Percentiles rank a stretch among this genome's conserved stretches.
Evolutionary conservation across 1,140 invertebrate genomes (phyloP).

Genomic region (Diuraphis noxia): DNA sequence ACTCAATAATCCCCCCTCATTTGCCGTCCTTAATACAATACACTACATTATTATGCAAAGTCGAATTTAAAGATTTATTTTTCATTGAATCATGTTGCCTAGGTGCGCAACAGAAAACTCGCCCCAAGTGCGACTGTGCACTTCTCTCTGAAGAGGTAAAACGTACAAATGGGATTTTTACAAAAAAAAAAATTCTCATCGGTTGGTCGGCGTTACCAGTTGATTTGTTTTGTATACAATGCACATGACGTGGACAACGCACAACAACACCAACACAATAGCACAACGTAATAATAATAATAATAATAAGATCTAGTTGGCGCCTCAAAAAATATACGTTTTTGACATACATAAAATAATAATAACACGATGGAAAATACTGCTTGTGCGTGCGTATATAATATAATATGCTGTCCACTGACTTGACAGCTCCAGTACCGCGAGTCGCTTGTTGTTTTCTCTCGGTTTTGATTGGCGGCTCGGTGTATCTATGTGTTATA

Average conservation of each 20-base stretch:
- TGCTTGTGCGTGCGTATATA: background rate
- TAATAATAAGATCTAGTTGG: background rate
- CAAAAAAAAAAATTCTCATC: background rate
- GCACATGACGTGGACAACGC: too few relatives aligned
- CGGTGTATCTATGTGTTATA: background rate
- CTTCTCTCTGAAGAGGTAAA: background rate
- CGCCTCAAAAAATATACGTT: slow-evolving; percentile 14
- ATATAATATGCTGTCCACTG: background rate
- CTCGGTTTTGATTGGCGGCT: background rate
- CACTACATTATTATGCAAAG: too few relatives aligned
- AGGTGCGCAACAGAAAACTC: too few relatives aligned
- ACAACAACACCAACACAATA: background rate
- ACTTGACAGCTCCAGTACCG: background rate
- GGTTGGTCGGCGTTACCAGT: background rate
- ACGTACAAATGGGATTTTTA: background rate
- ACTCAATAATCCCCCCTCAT: too few relatives aligned
- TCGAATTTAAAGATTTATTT: too few relatives aligned
- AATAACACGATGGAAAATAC: background rate
- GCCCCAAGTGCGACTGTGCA: too few relatives aligned
- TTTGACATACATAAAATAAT: background rate
- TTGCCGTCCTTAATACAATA: too few relatives aligned
- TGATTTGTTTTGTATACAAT: background rate
- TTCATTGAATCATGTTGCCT: too few relatives aligned
- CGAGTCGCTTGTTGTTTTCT: background rate
- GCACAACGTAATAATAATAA: background rate